phyloP scores from a whole-genome alignment of 2,888 invertebrate genomes.

The Spicauda simplicius region DNA sequence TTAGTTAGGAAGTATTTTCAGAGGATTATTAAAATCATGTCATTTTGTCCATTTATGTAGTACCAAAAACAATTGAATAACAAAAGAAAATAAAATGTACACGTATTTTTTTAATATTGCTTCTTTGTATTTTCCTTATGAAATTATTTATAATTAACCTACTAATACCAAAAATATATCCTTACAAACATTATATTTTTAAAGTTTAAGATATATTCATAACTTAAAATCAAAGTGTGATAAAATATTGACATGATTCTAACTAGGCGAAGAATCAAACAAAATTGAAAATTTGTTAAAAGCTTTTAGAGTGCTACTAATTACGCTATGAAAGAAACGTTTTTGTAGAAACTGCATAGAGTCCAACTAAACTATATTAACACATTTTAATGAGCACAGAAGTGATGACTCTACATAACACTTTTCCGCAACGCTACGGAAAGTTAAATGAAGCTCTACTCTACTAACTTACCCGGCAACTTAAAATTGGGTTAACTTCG shows the following conservation, averaged over 20 bases:
- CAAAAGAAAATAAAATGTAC: neutral
- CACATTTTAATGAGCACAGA: constrained; percentile 19
- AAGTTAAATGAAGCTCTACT: constrained; percentile 25
- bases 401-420: constrained; percentile 23
- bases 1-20: neutral
- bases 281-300: too few relatives aligned
- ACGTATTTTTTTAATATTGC: too few relatives aligned
- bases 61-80: neutral
- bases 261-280: too few relatives aligned
- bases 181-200: too few relatives aligned
- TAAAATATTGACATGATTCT: too few relatives aligned
- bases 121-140: too few relatives aligned
- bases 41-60: neutral
- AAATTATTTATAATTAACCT: too few relatives aligned
- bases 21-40: neutral
- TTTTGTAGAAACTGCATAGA: neutral
- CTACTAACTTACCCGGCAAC: constrained; percentile 40
- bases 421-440: constrained; percentile 8
- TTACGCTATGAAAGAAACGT: too few relatives aligned
- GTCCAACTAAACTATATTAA: constrained; percentile 1
- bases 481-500: constrained; percentile 40
- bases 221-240: too few relatives aligned
- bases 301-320: too few relatives aligned
- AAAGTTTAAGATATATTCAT: too few relatives aligned
- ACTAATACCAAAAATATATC: too few relatives aligned